phyloP scores from a whole-genome alignment of 2,113 vertebrate species.

The Sebastes schlegelii region DNA sequence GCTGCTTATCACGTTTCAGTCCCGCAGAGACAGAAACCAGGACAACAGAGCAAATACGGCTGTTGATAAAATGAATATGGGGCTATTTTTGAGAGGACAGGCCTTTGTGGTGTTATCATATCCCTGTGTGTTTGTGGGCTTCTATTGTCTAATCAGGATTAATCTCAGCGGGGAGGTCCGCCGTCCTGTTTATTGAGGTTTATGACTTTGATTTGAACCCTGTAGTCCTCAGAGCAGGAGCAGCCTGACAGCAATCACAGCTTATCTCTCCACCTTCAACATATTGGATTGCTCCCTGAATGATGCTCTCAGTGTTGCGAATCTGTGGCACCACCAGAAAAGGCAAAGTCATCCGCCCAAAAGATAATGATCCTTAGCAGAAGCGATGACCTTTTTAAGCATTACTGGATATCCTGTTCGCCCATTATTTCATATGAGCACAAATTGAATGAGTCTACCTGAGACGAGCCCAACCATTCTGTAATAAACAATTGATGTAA shows the following conservation, averaged over 20 bases:
- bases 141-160: slow-evolving; percentile 67
- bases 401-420: slow-evolving; percentile 21
- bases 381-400: slow-evolving; percentile 49
- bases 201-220: slow-evolving; percentile 71
- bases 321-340: slow-evolving; percentile 48
- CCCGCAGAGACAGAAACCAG: slow-evolving; percentile 54
- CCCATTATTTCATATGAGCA: slow-evolving; percentile 31
- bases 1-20: slow-evolving; percentile 68
- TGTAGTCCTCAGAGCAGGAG: slow-evolving; percentile 47
- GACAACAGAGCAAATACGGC: slow-evolving; percentile 37
- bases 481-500: background rate
- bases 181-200: slow-evolving; percentile 60
- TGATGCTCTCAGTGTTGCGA: slow-evolving; percentile 54
- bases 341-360: slow-evolving; percentile 45
- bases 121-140: slow-evolving; percentile 42
- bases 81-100: slow-evolving; percentile 51
- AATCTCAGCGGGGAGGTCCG: slow-evolving; percentile 64
- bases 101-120: slow-evolving; percentile 60
- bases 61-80: slow-evolving; percentile 46
- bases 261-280: slow-evolving; percentile 70
- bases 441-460: slow-evolving; percentile 34
- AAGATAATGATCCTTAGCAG: slow-evolving; percentile 54
- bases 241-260: slow-evolving; percentile 46
- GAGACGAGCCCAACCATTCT: slow-evolving; percentile 10
- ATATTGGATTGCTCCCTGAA: slow-evolving; percentile 64